Conservation (phyloP, 2,113 vertebrate species). For the Camelus bactrianus region DNA sequence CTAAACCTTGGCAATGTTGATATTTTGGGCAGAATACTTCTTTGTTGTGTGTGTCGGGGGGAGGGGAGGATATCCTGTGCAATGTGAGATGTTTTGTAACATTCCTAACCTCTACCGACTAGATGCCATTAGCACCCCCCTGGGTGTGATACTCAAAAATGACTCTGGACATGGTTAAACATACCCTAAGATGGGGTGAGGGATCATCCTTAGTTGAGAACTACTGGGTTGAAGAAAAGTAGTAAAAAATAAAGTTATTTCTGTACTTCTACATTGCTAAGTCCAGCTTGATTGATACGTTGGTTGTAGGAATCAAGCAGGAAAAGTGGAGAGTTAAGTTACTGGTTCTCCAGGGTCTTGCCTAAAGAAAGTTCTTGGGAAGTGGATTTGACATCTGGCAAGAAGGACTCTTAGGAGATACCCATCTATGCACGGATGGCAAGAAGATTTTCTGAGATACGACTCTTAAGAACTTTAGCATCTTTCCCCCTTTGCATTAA, state of each 20-base stretch:
- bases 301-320: not conserved
- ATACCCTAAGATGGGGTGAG: not conserved
- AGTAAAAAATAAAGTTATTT: not conserved
- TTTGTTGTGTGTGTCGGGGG: not conserved
- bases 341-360: not conserved
- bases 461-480: not conserved
- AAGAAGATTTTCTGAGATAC: not conserved
- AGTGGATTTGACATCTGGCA: not conserved
- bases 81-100: not conserved
- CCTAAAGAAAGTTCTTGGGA: not conserved
- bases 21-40: not conserved
- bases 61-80: not conserved
- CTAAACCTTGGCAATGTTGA: not conserved
- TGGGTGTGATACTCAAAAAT: not conserved
- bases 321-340: not conserved
- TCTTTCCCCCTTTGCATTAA: not conserved
- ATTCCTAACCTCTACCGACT: not conserved
- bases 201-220: not conserved
- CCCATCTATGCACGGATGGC: not conserved
- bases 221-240: not conserved
- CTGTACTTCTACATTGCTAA: not conserved
- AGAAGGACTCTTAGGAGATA: not conserved
- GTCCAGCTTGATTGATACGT: not conserved
- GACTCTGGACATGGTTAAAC: not conserved
- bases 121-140: not conserved